Percentiles rank a stretch among this genome's conserved stretches.
Conservation (phyloP, 2,888 invertebrate genomes). For the Serrognathus titanus region DNA sequence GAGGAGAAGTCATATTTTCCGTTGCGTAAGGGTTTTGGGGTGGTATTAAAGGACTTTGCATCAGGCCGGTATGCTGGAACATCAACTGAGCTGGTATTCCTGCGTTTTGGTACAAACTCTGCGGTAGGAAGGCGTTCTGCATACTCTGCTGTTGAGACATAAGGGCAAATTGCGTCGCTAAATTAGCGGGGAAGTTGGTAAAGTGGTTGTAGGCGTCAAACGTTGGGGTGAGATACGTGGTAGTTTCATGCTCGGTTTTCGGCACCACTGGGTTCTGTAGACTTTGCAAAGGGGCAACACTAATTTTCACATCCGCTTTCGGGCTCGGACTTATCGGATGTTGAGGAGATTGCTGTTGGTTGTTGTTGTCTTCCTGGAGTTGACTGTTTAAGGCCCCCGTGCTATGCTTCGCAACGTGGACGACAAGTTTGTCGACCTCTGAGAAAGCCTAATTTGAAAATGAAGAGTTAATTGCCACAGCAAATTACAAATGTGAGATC, state of each 20-base stretch:
- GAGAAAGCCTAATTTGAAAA: constrained; percentile 59
- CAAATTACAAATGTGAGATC: not conserved
- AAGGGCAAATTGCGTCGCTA: constrained; percentile 46
- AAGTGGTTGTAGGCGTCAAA: constrained; percentile 48
- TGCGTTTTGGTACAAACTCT: constrained; percentile 43
- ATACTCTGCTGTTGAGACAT: constrained; percentile 44
- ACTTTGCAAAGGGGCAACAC: constrained; percentile 45
- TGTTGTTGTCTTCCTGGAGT: constrained; percentile 42
- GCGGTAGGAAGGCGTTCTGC: constrained; percentile 44
- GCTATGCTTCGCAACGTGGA: constrained; percentile 70
- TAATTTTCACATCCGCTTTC: constrained; percentile 42
- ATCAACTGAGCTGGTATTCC: constrained; percentile 43
- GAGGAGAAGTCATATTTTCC: constrained; percentile 47
- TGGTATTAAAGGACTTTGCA: constrained; percentile 43
- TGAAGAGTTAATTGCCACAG: not conserved
- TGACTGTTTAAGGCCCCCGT: constrained; percentile 54
- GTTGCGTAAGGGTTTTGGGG: constrained; percentile 36
- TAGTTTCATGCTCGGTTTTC: constrained; percentile 27
- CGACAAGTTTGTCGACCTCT: constrained; percentile 64
- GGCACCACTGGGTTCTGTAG: constrained; percentile 36
- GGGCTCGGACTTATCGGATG: constrained; percentile 29
- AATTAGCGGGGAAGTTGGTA: constrained; percentile 44
- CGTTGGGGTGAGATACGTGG: constrained; percentile 39
- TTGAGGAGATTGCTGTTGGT: constrained; percentile 33
- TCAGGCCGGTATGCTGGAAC: constrained; percentile 45